Base-by-base conservation (phyloP, 64 coral and sea anemone genomes). In the Montipora foliosa region DNA sequence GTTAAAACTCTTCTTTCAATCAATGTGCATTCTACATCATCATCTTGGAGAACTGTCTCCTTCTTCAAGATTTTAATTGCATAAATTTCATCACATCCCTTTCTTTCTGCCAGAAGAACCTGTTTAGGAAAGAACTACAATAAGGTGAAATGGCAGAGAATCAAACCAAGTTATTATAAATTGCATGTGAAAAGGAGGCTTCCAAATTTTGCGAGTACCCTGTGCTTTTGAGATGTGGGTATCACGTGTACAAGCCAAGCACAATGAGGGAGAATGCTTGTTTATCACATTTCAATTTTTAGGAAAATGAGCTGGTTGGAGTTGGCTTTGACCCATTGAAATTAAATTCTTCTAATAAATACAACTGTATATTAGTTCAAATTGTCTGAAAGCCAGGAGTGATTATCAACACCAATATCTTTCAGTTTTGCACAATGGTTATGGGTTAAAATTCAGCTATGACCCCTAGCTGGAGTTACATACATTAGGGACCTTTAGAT, bases 1-100 rank as follows among this genome's bases (percentile, higher is more conserved):
- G 98, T 95, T 51, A 99, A 78, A 3, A 99, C 95, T 79, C 95
- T 58, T 96, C 94, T 99, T 64, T 99, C 98, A 44, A 96, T 96
- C 98, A 99, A 96, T 46, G 98, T 99, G 44, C 98, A 99, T 47
- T 99, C 98, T 15, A 96, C 88, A 83, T 99, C 98, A 78, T 99
- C 98, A 90, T 99, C 98, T 79, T 99, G 92, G 3, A 99, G 83
- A 47, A 99, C 94, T 47, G 89, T 81, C 81, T 99, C 94, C 29
- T 99, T 99, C 76, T 99, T 99, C 44, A 99, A 87, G 79, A 96
- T 92, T 87, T 99, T 99, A 45, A 99, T 58, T 11, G 98, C 98
- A 79, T 94, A 99, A 75, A 96, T 77, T 89, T 99, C 95, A 76
- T 90, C 89, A 51, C 89, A 94, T 15, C 95, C 95, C 81, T 96